phyloP scores from a whole-genome alignment of 2,797 vertebrate species.

The Amblyraja radiata region DNA sequence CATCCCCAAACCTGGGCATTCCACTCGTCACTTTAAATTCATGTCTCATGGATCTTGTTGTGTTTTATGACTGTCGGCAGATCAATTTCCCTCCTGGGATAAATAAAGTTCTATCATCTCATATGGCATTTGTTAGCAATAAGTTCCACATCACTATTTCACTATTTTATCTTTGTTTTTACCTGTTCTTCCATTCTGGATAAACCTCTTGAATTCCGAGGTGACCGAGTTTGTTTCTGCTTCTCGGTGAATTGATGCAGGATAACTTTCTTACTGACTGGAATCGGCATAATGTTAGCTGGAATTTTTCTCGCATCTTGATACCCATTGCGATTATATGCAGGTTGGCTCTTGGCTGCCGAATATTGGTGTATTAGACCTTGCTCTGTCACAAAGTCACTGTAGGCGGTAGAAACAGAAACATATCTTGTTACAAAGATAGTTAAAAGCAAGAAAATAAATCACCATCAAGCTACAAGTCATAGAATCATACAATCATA shows the following conservation, averaged over 20 bases:
- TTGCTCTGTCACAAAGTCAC: not conserved
- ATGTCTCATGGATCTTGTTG: no score
- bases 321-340: not conserved
- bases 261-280: not conserved
- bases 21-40: no score
- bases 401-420: not conserved
- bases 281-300: no score
- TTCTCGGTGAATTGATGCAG: not conserved
- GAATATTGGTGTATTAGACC: not conserved
- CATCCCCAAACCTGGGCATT: no score
- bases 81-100: no score
- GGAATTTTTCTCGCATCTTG: not conserved
- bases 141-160: not conserved
- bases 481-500: no score
- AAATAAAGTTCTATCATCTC: no score
- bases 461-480: not conserved
- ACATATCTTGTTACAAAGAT: not conserved
- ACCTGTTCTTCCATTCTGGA: conserved; percentile 8
- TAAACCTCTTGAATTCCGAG: not conserved
- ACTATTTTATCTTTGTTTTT: not conserved
- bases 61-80: no score
- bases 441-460: not conserved
- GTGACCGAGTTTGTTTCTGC: not conserved
- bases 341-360: not conserved
- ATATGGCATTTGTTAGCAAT: not conserved